phyloP scores from a whole-genome alignment of 1,140 invertebrate species.

The Himalopsyche phryganea region DNA sequence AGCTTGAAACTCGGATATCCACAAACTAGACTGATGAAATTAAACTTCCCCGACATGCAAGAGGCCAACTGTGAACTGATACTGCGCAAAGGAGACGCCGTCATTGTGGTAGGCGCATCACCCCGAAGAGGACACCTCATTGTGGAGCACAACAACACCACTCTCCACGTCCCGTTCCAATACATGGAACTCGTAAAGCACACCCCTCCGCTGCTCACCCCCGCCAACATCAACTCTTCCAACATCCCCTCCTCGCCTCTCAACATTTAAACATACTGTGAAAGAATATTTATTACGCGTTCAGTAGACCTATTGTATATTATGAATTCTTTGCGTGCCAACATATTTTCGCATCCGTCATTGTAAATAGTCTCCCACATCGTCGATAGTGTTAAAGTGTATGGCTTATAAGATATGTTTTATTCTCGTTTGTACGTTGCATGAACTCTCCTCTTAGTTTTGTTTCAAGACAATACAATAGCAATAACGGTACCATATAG shows the following conservation, averaged over 20 bases:
- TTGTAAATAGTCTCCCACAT: slow-evolving; percentile 30
- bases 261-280: slow-evolving; percentile 21
- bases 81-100: slow-evolving; percentile 76
- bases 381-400: slow-evolving; percentile 5
- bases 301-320: slow-evolving; percentile 30
- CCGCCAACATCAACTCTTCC: slow-evolving; percentile 9
- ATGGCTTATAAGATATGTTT: slow-evolving; percentile 15
- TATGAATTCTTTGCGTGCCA: slow-evolving; percentile 35
- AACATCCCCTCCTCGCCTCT: slow-evolving; percentile 26
- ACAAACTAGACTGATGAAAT: slow-evolving; percentile 86
- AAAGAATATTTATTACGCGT: slow-evolving; percentile 31
- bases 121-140: slow-evolving; percentile 74
- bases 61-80: slow-evolving; percentile 52
- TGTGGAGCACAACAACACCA: slow-evolving; percentile 77
- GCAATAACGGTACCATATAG: slow-evolving; percentile 28
- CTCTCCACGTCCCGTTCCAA: slow-evolving; percentile 82
- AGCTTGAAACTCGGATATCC: slow-evolving; percentile 92
- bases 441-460: slow-evolving; percentile 1
- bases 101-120: slow-evolving; percentile 78
- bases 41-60: slow-evolving; percentile 70
- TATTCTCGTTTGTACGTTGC: slow-evolving; percentile 2
- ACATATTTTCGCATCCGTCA: slow-evolving; percentile 23
- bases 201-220: not conserved
- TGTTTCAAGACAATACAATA: slow-evolving; percentile 1
- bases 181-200: slow-evolving; percentile 65